phyloP scores from a whole-genome alignment of 2,797 vertebrate species.

The Gadopsis marmoratus region DNA sequence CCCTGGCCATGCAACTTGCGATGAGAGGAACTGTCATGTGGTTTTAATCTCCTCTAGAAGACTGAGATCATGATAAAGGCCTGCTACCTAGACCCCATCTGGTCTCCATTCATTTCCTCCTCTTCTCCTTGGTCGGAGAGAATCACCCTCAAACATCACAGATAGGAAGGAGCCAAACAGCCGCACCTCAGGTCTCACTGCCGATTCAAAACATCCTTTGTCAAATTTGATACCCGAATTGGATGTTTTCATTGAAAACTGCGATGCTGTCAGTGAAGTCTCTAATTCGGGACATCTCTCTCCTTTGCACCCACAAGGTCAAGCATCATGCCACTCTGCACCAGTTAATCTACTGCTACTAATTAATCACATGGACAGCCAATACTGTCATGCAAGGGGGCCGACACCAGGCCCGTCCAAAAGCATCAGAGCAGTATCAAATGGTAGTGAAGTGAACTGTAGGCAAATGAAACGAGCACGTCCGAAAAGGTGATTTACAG shows the following conservation, averaged over 20 bases:
- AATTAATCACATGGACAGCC: slow-evolving; percentile 27
- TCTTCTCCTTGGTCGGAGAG: slow-evolving; percentile 31
- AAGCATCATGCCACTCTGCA: background rate
- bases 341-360: background rate
- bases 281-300: background rate
- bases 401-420: slow-evolving; percentile 19
- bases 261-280: background rate
- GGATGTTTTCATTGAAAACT: slow-evolving; percentile 1
- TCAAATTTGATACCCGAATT: background rate
- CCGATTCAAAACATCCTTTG: slow-evolving; percentile 16
- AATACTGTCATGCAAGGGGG: background rate
- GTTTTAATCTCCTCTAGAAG: slow-evolving; percentile 70
- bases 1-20: slow-evolving; percentile 35
- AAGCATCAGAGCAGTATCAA: slow-evolving; percentile 13
- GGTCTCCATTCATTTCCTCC: slow-evolving; percentile 58
- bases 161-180: slow-evolving; percentile 31
- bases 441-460: slow-evolving; percentile 24
- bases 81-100: slow-evolving; percentile 71
- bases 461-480: slow-evolving; percentile 16
- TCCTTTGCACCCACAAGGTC: background rate
- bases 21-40: slow-evolving; percentile 69
- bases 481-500: slow-evolving; percentile 24
- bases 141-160: slow-evolving; percentile 47
- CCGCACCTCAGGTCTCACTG: slow-evolving; percentile 21
- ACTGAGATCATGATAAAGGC: slow-evolving; percentile 72